Evolutionary conservation across 2,888 invertebrate species (phyloP).

Genomic region (Heliconius erato): DNA sequence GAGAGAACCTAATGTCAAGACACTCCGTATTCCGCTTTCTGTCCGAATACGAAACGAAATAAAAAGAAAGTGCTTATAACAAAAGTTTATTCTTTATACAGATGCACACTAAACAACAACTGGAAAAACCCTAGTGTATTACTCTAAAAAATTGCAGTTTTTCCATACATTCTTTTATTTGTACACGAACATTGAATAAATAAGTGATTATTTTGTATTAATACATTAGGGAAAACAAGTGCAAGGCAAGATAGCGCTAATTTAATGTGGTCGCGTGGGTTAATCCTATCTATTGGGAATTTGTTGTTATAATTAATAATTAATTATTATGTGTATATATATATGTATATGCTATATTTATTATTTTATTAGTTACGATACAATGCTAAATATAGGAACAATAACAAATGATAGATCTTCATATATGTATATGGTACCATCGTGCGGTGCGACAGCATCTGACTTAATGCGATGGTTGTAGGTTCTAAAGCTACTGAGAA

Average conservation of each 20-base stretch:
- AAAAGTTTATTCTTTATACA: neutral
- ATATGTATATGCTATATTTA: neutral
- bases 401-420: neutral
- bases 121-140: conserved; percentile 19
- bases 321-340: conserved; percentile 17
- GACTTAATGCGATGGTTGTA: too few relatives aligned
- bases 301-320: conserved; percentile 36
- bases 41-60: neutral
- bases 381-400: neutral
- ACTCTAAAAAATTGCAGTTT: conserved; percentile 23
- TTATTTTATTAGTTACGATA: conserved; percentile 1
- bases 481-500: too few relatives aligned
- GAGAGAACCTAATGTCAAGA: neutral
- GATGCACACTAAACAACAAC: neutral
- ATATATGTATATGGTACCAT: too few relatives aligned
- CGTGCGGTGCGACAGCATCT: too few relatives aligned
- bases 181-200: conserved; percentile 23
- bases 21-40: neutral
- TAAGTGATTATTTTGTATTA: conserved; percentile 33
- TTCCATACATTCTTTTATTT: conserved; percentile 27
- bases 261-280: conserved; percentile 40
- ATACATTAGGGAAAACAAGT: conserved; percentile 34
- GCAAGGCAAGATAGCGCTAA: conserved; percentile 30
- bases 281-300: conserved; percentile 44
- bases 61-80: neutral